Percentiles rank a stretch among this genome's conserved stretches.
These are phyloP conservation scores for Drosophila bocki DNA, from an alignment of 1,140 invertebrate species.

Conservation along the genomic window DNA sequence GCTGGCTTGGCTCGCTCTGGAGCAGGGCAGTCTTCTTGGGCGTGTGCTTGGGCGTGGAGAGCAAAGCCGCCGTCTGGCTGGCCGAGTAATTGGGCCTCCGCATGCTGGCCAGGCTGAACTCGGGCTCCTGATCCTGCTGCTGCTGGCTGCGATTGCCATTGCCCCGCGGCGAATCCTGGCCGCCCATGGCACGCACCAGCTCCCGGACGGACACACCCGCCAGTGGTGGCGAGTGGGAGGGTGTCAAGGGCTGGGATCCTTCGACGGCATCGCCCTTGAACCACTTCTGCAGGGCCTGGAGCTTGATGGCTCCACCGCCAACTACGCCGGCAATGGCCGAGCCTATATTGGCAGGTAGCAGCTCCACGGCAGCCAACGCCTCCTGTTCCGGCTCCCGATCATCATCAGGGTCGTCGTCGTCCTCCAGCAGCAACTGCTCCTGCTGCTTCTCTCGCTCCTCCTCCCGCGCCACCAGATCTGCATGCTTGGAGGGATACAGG, in stretches of 20 bases:
- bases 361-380: conserved; percentile 38
- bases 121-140: conserved; percentile 58
- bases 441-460: conserved; percentile 15
- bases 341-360: conserved; percentile 70
- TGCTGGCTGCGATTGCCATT: conserved; percentile 86
- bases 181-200: conserved; percentile 91
- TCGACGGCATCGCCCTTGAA: conserved; percentile 88
- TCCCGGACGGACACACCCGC: conserved; percentile 92
- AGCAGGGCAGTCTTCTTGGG: conserved; percentile 46
- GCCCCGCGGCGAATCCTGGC: conserved; percentile 87
- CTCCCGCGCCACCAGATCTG: conserved; percentile 19
- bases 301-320: conserved; percentile 87
- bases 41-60: conserved; percentile 80
- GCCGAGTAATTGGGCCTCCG: conserved; percentile 73
- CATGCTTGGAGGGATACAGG: conserved; percentile 85
- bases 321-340: conserved; percentile 85
- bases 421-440: neutral
- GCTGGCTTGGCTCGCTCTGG: conserved; percentile 14
- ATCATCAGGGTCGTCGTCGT: neutral
- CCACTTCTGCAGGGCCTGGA: conserved; percentile 90
- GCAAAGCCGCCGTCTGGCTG: conserved; percentile 74
- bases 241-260: conserved; percentile 51
- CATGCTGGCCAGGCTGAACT: conserved; percentile 71
- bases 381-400: conserved; percentile 23
- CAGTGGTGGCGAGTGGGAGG: conserved; percentile 24